Conservation (phyloP, 2,888 invertebrate genomes). For the Stramonita haemastoma region DNA sequence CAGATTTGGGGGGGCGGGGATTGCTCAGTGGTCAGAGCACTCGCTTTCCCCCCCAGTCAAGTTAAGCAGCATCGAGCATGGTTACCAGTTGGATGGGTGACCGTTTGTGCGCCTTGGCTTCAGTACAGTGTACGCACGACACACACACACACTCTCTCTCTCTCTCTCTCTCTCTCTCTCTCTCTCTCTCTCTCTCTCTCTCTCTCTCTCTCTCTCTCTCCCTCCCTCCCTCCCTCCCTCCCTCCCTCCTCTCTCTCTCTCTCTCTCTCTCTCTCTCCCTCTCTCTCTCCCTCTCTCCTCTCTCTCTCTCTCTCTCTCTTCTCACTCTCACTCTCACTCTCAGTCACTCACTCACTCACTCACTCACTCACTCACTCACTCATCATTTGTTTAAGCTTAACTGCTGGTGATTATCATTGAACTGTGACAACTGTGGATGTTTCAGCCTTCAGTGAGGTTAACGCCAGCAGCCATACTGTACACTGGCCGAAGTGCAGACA, state of each 20-base stretch:
- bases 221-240: no score
- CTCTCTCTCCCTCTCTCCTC: neutral
- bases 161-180: neutral
- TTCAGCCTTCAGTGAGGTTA: slow-evolving; percentile 79
- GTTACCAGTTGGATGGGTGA: no score
- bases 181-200: neutral
- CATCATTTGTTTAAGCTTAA: neutral
- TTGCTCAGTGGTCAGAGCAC: no score
- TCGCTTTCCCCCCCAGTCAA: no score
- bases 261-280: neutral
- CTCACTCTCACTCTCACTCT: no score
- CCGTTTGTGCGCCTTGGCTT: no score
- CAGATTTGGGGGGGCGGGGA: no score
- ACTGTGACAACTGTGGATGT: slow-evolving; percentile 39
- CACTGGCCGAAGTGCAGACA: slow-evolving; percentile 79
- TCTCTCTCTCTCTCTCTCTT: no score
- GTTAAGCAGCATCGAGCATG: no score
- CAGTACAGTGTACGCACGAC: neutral
- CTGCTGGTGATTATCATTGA: no score
- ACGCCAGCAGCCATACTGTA: slow-evolving; percentile 80
- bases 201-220: neutral
- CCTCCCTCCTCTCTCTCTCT: neutral
- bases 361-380: neutral
- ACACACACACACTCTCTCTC: neutral
- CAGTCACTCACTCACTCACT: no score